phyloP scores from a whole-genome alignment of 2,113 vertebrate species.

The Aegithalos caudatus region DNA sequence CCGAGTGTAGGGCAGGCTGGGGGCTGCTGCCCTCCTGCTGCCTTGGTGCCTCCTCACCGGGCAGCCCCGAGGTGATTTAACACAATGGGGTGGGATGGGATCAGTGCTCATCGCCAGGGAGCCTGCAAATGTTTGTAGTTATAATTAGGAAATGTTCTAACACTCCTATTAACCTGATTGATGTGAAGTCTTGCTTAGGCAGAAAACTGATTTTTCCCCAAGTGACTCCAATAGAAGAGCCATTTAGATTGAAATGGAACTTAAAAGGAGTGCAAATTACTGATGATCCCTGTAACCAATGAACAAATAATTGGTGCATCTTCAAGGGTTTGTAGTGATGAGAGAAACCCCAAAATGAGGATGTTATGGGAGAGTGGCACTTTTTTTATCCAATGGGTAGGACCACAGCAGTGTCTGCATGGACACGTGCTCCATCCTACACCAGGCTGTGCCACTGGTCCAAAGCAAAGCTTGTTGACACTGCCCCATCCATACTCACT shows the following conservation, averaged over 20 bases:
- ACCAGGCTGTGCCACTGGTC: not conserved
- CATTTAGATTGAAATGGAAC: not conserved
- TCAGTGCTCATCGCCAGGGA: conserved; percentile 16
- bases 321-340: not conserved
- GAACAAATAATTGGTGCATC: not conserved
- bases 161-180: conserved; percentile 41
- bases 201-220: conserved; percentile 7
- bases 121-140: conserved; percentile 34
- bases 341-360: not conserved
- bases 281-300: not conserved
- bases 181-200: conserved; percentile 24
- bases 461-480: not conserved
- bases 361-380: not conserved
- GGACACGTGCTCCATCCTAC: fast-evolving
- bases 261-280: not conserved
- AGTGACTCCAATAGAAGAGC: not conserved
- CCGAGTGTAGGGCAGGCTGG: not conserved
- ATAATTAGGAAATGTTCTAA: conserved; percentile 50
- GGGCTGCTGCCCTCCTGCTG: not conserved
- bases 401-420: not conserved
- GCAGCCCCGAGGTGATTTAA: not conserved
- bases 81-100: not conserved
- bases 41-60: not conserved
- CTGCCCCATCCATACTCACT: not conserved
- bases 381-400: not conserved